A percentile compares a stretch with the other conserved stretches of the same genome.
Evolutionary conservation across 23 tunicate genomes (phyloP).

Genomic region (Halocynthia roretzi): DNA sequence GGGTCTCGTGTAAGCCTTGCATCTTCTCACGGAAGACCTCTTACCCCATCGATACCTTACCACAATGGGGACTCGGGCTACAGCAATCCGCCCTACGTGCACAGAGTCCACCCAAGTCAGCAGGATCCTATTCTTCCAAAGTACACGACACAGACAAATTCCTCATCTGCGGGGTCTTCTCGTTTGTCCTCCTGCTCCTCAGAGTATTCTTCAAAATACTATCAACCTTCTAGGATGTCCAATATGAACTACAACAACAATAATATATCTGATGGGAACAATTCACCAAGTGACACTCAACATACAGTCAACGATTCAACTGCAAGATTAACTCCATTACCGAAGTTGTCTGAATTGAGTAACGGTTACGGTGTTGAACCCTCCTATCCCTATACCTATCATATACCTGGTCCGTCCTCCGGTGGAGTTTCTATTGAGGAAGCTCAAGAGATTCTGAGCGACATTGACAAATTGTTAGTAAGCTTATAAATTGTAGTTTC

Average conservation of each 20-base stretch:
- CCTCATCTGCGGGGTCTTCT: neutral
- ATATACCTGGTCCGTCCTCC: too few species aligned
- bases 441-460: slow-evolving; percentile 14
- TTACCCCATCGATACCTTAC: neutral
- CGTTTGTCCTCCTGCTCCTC: slow-evolving; percentile 15
- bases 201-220: slow-evolving; percentile 5
- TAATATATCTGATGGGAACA: too few species aligned
- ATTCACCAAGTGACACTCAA: too few species aligned
- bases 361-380: too few species aligned
- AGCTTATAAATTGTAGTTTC: neutral
- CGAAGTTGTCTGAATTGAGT: too few species aligned
- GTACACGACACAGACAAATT: neutral
- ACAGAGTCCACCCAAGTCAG: neutral
- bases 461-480: slow-evolving; percentile 2
- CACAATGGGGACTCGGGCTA: slow-evolving; percentile 18
- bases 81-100: slow-evolving; percentile 11
- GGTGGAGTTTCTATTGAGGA: neutral
- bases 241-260: too few species aligned
- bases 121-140: neutral
- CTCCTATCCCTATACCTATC: too few species aligned
- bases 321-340: too few species aligned
- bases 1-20: slow-evolving; percentile 15
- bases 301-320: too few species aligned
- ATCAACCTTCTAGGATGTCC: too few species aligned
- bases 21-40: neutral